A percentile compares a stretch with the other conserved stretches of the same genome.
Conservation (phyloP, 2,888 invertebrate genomes). For the Anthoptus insignis region DNA sequence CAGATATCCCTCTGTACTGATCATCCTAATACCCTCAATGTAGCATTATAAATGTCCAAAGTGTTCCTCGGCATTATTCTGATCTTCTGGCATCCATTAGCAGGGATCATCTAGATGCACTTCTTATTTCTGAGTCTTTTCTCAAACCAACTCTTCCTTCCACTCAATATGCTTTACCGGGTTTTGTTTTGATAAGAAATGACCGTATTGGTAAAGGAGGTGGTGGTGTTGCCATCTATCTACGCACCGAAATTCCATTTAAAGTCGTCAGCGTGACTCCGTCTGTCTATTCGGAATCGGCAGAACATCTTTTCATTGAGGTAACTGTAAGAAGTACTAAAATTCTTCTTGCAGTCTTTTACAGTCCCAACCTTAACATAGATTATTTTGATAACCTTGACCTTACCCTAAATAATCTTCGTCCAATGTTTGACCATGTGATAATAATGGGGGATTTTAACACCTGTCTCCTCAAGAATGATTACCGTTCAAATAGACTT, state of each 20-base stretch:
- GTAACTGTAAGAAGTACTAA: not conserved
- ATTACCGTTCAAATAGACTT: not conserved
- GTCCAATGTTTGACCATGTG: constrained; percentile 9
- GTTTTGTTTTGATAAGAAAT: not conserved
- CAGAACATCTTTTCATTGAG: not conserved
- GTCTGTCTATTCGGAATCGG: not conserved
- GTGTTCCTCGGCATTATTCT: too few relatives aligned
- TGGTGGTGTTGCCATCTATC: not conserved
- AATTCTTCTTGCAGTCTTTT: not conserved
- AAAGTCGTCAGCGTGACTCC: not conserved
- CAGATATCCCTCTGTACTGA: too few relatives aligned
- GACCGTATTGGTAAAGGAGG: too few relatives aligned
- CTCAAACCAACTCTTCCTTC: too few relatives aligned
- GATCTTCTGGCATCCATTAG: not conserved
- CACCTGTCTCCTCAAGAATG: not conserved
- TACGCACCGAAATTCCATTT: not conserved
- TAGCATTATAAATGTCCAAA: too few relatives aligned
- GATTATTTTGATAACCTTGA: not conserved
- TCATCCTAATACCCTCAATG: too few relatives aligned
- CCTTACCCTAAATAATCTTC: not conserved
- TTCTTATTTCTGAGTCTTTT: too few relatives aligned
- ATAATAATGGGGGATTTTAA: not conserved
- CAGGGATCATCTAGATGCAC: not conserved
- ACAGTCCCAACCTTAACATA: not conserved
- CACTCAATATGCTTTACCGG: not conserved